Conservation (phyloP, 1,140 invertebrate genomes). For the Acyrthosiphon pisum region DNA sequence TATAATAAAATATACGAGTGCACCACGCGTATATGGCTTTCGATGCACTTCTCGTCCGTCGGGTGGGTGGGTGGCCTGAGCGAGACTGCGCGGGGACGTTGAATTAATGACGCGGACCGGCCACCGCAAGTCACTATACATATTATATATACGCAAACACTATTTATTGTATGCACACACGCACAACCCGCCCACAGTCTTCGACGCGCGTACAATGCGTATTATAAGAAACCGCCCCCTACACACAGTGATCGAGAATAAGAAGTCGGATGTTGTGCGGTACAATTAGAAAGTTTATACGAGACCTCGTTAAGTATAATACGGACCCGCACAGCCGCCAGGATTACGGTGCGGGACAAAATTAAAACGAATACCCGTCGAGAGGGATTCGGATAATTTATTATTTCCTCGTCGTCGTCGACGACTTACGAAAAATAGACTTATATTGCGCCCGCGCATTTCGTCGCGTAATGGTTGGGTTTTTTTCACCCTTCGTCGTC, state of each 20-base stretch:
- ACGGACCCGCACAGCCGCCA: background rate
- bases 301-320: slow-evolving; percentile 32
- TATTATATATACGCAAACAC: too few relatives aligned
- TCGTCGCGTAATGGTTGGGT: background rate
- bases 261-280: background rate
- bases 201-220: background rate
- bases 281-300: slow-evolving; percentile 43
- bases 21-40: background rate
- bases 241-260: background rate
- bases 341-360: background rate
- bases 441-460: background rate
- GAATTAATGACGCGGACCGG: slow-evolving; percentile 24
- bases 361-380: background rate
- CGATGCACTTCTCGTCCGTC: background rate
- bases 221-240: background rate
- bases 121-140: background rate
- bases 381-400: background rate
- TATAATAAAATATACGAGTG: background rate
- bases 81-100: background rate
- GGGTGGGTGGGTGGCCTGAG: background rate
- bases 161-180: slow-evolving; percentile 11
- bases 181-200: background rate
- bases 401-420: background rate
- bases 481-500: background rate
- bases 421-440: background rate